These are phyloP conservation scores for Acipenser ruthenus DNA, from an alignment of 2,797 vertebrate genomes.

Conservation along the genomic window DNA sequence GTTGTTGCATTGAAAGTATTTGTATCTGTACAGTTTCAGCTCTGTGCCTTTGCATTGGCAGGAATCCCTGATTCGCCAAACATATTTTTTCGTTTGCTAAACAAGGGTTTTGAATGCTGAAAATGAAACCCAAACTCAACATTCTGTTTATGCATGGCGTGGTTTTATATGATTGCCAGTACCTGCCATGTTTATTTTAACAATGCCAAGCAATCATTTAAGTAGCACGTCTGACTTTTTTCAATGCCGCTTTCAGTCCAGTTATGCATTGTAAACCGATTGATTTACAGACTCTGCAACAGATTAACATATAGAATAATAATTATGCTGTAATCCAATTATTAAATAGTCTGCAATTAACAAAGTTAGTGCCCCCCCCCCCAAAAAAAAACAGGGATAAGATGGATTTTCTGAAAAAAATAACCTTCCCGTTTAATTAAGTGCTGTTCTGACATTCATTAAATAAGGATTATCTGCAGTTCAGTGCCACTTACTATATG, in stretches of 20 bases:
- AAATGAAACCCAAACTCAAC: too few relatives aligned
- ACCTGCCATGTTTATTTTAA: too few relatives aligned
- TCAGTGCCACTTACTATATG: slow-evolving; percentile 48
- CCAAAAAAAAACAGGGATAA: slow-evolving; percentile 25
- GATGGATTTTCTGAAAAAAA: slow-evolving; percentile 22
- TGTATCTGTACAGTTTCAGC: too few relatives aligned
- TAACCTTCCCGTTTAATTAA: slow-evolving; percentile 54
- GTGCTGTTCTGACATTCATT: slow-evolving; percentile 51
- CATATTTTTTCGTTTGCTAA: too few relatives aligned
- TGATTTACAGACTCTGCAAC: neutral
- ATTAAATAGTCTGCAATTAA: slow-evolving; percentile 39
- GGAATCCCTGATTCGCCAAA: too few relatives aligned
- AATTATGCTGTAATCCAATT: slow-evolving; percentile 32
- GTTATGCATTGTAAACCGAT: neutral
- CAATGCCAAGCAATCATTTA: too few relatives aligned
- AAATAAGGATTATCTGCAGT: slow-evolving; percentile 46
- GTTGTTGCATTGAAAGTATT: too few relatives aligned
- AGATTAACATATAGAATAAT: slow-evolving; percentile 8
- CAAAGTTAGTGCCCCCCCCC: slow-evolving; percentile 16
- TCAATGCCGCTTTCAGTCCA: neutral
- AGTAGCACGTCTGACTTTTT: neutral
- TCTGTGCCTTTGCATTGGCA: too few relatives aligned
- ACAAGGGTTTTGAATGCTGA: too few relatives aligned
- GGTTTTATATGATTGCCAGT: too few relatives aligned
- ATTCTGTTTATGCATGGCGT: too few relatives aligned